phyloP scores from a whole-genome alignment of 2,888 invertebrate genomes.

The Mythimna loreyi region DNA sequence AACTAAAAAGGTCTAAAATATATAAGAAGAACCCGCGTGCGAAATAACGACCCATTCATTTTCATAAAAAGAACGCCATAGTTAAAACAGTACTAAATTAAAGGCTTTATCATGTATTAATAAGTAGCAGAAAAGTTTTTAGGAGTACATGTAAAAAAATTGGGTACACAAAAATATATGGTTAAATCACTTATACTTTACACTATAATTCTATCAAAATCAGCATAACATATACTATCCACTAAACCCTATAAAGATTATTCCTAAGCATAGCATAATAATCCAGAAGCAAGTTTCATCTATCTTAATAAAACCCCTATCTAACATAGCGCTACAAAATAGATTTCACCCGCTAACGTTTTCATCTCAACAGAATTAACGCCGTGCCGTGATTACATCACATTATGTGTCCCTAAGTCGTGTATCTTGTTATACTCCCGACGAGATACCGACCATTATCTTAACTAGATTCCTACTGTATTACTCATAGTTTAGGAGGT shows the following conservation, averaged over 20 bases:
- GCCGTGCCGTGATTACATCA: constrained; percentile 57
- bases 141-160: too few species aligned
- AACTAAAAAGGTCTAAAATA: too few species aligned
- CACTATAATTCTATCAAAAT: background rate
- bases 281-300: constrained; percentile 27
- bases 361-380: constrained; percentile 54
- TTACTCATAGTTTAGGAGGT: constrained; percentile 39
- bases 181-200: too few species aligned
- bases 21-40: too few species aligned
- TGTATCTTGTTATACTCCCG: constrained; percentile 60
- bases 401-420: constrained; percentile 60
- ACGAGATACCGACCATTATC: constrained; percentile 56
- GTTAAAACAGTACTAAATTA: too few species aligned
- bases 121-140: background rate
- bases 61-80: too few species aligned
- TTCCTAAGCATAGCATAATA: constrained; percentile 20
- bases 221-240: background rate
- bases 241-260: constrained; percentile 6
- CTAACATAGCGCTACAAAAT: constrained; percentile 48
- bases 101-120: too few species aligned
- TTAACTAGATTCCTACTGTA: constrained; percentile 53
- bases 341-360: constrained; percentile 53
- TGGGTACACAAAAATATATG: too few species aligned
- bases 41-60: too few species aligned
- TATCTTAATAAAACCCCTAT: constrained; percentile 39